Evolutionary conservation across 1,140 invertebrate genomes (phyloP), one percentile per base, ranked within the genome.

Genomic region (Homalodisca vitripennis): DNA sequence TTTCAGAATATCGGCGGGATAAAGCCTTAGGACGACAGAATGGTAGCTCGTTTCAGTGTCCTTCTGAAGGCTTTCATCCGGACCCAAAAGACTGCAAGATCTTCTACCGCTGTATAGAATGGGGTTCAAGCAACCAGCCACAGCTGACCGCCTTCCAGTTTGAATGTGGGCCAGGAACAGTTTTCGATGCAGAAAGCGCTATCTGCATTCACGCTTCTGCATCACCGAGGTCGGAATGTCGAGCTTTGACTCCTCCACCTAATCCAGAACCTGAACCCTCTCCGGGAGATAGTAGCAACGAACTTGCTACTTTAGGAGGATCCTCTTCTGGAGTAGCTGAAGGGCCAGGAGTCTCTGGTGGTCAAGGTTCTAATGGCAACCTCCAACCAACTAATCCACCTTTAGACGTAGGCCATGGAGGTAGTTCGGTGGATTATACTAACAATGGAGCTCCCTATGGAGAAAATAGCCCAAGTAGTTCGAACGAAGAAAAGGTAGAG

Each of bases 121-220:
- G 80, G 12, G 75, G 71, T 72, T 69, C 46, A 13, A 63, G 67
- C 69, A 51, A 48, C 47, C 66, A 53, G 34, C 48, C 48, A 30
- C 75, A 76, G 1, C 70, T 83, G 32, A 81, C 77, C 0, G 72
- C 74, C 0, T 86, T 87, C 68, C 82, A 84, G 79, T 91, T 89
- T 75, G 83, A 87, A 78, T 92, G 89, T 76, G 86, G 84, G 1
- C 81, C 83, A 51, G 89, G 88, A 30, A 91, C 89, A 1, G 86
- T 91, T 10, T 92, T 86, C 70, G 90, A 91, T 74, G 82, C 85
- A 17, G 79, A 82, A 0, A 83, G 80, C n/a, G 82, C 84, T 71
- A 80, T 85, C 66, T 92, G 89, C 75, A 89, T 88, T 70, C 84
- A 88, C 78, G 85, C 88, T 3, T 80, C 81, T 67, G 85, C 82